phyloP scores from a whole-genome alignment of 2,888 invertebrate species.

The Drymonia ruficornis region DNA sequence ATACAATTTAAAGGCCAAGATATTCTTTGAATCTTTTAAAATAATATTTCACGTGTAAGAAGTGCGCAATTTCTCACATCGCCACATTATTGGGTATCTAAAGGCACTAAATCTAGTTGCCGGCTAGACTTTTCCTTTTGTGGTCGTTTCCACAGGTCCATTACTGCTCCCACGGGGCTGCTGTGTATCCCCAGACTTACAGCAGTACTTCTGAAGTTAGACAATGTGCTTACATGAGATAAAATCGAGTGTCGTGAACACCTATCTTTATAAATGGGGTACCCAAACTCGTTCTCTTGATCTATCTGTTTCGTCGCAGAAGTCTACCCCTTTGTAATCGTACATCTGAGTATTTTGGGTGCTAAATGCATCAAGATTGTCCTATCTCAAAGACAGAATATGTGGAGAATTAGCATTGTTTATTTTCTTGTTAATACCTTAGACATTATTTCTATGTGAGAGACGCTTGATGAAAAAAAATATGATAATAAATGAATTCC shows the following conservation, averaged over 20 bases:
- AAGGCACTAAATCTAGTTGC: conserved; percentile 70
- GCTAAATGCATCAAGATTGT: too few species aligned
- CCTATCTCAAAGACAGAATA: too few species aligned
- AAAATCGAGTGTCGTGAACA: conserved; percentile 33
- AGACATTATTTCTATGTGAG: neutral
- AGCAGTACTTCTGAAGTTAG: conserved; percentile 53
- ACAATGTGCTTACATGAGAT: conserved; percentile 40
- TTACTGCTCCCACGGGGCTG: conserved; percentile 65
- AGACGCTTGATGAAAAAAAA: neutral
- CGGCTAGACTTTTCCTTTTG: conserved; percentile 69
- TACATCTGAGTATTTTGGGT: too few species aligned
- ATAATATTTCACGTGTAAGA: conserved; percentile 29
- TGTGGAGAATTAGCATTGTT: neutral
- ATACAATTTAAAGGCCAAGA: conserved; percentile 5
- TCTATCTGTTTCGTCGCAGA: too few species aligned
- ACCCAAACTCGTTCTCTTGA: neutral
- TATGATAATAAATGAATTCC: conserved; percentile 8
- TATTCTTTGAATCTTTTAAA: conserved; percentile 26
- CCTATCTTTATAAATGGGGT: conserved; percentile 10
- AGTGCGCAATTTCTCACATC: conserved; percentile 40
- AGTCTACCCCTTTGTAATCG: too few species aligned
- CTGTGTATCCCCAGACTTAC: conserved; percentile 59
- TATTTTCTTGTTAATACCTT: neutral
- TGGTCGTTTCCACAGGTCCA: conserved; percentile 68
- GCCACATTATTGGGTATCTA: conserved; percentile 59